phyloP scores from a whole-genome alignment of 1,140 invertebrate genomes.

The Eufriesea mexicana region DNA sequence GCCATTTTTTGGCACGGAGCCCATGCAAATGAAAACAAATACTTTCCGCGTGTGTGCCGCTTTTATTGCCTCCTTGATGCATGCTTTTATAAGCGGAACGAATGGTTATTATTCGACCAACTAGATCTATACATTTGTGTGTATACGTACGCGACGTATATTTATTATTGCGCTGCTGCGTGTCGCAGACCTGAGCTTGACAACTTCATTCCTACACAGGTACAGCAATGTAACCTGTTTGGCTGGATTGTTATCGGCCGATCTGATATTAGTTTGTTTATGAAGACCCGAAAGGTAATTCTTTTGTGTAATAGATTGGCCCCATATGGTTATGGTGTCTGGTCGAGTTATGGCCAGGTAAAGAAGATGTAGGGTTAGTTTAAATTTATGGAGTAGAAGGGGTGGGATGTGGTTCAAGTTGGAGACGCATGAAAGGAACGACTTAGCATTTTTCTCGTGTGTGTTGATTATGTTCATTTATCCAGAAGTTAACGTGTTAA shows the following conservation, averaged over 20 bases:
- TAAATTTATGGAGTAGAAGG: too few species aligned
- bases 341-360: too few species aligned
- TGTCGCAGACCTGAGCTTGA: background rate
- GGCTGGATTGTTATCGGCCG: background rate
- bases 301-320: too few species aligned
- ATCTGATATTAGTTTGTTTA: too few species aligned
- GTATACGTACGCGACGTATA: background rate
- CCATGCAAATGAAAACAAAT: constrained; percentile 81
- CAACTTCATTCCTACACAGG: constrained; percentile 14
- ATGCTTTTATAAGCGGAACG: constrained; percentile 79
- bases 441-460: too few species aligned
- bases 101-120: constrained; percentile 77
- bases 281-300: too few species aligned
- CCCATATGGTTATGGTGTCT: too few species aligned
- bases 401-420: too few species aligned
- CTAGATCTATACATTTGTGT: constrained; percentile 66
- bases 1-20: constrained; percentile 72
- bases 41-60: constrained; percentile 71
- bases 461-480: too few species aligned
- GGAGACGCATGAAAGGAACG: too few species aligned
- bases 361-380: too few species aligned
- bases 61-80: constrained; percentile 78
- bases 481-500: too few species aligned
- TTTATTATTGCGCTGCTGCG: constrained; percentile 53
- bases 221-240: background rate